These are phyloP conservation scores for Ypsolopha sequella DNA, from an alignment of 2,888 invertebrate species.

Conservation along the genomic window DNA sequence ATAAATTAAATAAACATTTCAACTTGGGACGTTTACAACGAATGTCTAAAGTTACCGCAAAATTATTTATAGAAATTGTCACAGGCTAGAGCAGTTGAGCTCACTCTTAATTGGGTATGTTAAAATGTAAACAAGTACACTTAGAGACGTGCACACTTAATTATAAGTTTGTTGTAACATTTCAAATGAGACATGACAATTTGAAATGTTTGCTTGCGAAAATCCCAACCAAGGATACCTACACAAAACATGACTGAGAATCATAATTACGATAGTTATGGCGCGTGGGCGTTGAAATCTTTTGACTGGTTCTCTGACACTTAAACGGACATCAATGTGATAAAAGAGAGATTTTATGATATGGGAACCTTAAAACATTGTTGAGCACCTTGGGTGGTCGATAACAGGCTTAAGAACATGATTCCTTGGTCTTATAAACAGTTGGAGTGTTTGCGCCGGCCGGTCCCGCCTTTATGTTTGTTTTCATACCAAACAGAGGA, in stretches of 20 bases:
- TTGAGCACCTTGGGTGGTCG: conserved; percentile 64
- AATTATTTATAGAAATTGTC: conserved; percentile 42
- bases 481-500: conserved; percentile 42
- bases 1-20: conserved; percentile 66
- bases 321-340: conserved; percentile 39
- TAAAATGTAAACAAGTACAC: background rate
- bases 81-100: conserved; percentile 23
- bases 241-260: background rate
- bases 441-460: conserved; percentile 42
- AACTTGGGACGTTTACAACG: conserved; percentile 50
- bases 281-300: conserved; percentile 50
- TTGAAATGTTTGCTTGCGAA: too few species aligned
- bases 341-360: conserved; percentile 66
- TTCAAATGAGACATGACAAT: too few species aligned
- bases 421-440: conserved; percentile 54
- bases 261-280: conserved; percentile 12
- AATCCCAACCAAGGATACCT: too few species aligned
- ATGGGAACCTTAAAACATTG: conserved; percentile 38
- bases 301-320: conserved; percentile 40
- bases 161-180: too few species aligned
- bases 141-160: too few species aligned
- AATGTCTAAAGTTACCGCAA: conserved; percentile 39
- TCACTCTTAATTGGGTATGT: conserved; percentile 1
- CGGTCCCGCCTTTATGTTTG: conserved; percentile 35
- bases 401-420: conserved; percentile 31